These are phyloP conservation scores for Holothuria glaberrima DNA, from an alignment of 35 echinoderm and acorn worm species.

Conservation along the genomic window DNA sequence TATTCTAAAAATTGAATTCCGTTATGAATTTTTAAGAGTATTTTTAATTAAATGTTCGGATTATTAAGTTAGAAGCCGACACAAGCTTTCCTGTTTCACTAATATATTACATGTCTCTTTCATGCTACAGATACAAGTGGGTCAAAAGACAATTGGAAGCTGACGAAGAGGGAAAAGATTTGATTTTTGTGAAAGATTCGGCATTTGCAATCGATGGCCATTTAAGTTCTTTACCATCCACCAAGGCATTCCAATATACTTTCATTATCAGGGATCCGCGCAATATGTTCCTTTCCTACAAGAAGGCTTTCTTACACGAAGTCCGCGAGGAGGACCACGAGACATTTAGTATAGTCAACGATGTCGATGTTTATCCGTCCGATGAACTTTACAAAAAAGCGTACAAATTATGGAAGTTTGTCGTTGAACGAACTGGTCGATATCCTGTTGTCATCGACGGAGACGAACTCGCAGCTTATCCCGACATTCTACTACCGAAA, in stretches of 20 bases:
- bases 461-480: conserved; percentile 40
- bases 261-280: conserved; percentile 56
- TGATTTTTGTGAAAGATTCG: conserved; percentile 48
- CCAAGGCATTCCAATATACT: conserved; percentile 50
- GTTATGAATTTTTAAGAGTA: too few species aligned
- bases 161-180: conserved; percentile 29
- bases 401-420: conserved; percentile 44
- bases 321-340: background rate
- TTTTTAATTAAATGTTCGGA: too few species aligned
- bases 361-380: conserved; percentile 53
- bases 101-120: background rate
- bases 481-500: conserved; percentile 31
- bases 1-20: too few species aligned
- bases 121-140: conserved; percentile 41
- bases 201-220: conserved; percentile 51
- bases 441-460: conserved; percentile 49
- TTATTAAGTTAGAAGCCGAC: too few species aligned
- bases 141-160: conserved; percentile 48
- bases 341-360: conserved; percentile 40
- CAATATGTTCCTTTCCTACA: conserved; percentile 57
- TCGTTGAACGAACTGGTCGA: background rate
- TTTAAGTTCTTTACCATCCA: conserved; percentile 16
- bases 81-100: too few species aligned
- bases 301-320: conserved; percentile 45
- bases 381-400: conserved; percentile 54